Evolutionary conservation across 2,888 invertebrate species (phyloP), one percentile per base, ranked within the genome.

Genomic region (Eulithis testata): DNA sequence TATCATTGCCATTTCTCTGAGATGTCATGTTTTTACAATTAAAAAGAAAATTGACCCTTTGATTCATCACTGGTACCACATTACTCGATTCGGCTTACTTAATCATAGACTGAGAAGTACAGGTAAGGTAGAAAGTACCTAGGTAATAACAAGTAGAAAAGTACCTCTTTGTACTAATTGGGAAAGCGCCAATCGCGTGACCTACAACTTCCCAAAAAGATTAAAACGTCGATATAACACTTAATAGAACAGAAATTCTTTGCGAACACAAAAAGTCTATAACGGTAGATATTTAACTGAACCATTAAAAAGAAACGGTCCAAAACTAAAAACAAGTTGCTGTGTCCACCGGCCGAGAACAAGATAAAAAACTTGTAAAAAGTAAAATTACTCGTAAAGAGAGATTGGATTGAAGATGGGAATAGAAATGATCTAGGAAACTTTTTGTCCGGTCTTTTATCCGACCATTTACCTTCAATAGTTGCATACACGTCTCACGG

Each of bases 261-360:
- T n/a, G 53, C 53, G 64, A 14, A 21, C 60, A 74, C 68, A 80
- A 81, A 84, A 81, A 81, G 71, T 51, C 43, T 61, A 66, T 84
- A 85, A 84, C 87, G 80, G 84, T 79, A 58, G 74, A 72, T 77
- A 76, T 80, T 83, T 81, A 82, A 87, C 82, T 83, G 77, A 73
- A 82, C 81, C 78, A 83, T 79, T 81, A 78, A 79, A 78, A 84
- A 81, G 77, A 77, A 87, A 82, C 85, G 86, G 87, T 83, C 75
- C 6, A 82, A 43, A 81, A 81, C 78, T 73, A 82, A 84, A 85
- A 85, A 84, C 83, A 81, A 85, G 80, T 70, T 74, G 71, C 78
- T 79, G 79, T 72, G 76, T 69, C 47, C 53, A 40, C 54, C 11
- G 37, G 50, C 61, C 73, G 72, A 89, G 80, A 69, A 60, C 21